These are phyloP conservation scores for Bombus superbus DNA, from an alignment of 1,140 invertebrate genomes.

Conservation along the genomic window DNA sequence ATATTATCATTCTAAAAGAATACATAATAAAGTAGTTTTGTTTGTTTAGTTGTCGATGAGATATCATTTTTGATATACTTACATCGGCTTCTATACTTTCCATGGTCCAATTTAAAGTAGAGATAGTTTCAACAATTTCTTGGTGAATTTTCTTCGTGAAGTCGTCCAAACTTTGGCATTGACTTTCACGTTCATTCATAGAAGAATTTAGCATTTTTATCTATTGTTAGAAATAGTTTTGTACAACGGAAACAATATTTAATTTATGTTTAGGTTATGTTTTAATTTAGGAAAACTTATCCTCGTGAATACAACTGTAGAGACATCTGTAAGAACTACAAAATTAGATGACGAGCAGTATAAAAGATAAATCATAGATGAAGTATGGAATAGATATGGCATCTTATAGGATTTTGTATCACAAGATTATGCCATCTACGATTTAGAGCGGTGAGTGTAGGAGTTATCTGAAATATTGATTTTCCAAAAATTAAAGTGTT, in stretches of 20 bases:
- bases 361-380: neutral
- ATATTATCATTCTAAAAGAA: constrained; percentile 60
- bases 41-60: neutral
- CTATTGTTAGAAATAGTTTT: neutral
- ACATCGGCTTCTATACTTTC: constrained; percentile 62
- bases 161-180: constrained; percentile 52
- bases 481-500: too few relatives aligned
- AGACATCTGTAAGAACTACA: neutral
- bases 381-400: neutral
- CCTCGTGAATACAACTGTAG: neutral
- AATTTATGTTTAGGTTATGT: neutral
- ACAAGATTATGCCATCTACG: too few relatives aligned
- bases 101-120: constrained; percentile 61
- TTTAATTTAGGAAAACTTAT: neutral
- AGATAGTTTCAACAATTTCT: constrained; percentile 52
- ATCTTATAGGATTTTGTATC: neutral
- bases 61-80: constrained; percentile 13
- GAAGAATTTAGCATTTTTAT: constrained; percentile 32
- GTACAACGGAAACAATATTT: neutral
- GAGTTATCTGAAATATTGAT: too few relatives aligned
- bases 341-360: neutral
- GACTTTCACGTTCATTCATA: constrained; percentile 46
- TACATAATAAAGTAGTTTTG: constrained; percentile 1
- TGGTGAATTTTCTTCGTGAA: constrained; percentile 59
- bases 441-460: too few relatives aligned